phyloP scores from a whole-genome alignment of 2,888 invertebrate species.

The Xiphydria camelus region DNA sequence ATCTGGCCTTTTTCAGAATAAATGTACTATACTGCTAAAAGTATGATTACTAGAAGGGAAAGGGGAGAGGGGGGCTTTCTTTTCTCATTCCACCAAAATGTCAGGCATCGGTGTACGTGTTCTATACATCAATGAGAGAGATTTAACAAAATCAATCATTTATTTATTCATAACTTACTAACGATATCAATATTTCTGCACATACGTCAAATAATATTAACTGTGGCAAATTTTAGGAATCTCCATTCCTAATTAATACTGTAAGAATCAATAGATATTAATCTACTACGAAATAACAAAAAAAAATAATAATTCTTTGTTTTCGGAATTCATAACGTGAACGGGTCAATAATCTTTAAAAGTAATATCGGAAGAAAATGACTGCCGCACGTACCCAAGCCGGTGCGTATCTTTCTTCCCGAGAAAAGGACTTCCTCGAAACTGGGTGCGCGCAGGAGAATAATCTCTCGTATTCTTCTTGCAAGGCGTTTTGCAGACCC shows the following conservation, averaged over 20 bases:
- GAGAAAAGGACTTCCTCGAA: conserved; percentile 53
- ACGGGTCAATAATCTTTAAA: conserved; percentile 25
- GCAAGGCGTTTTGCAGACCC: conserved; percentile 67
- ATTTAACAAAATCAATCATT: neutral
- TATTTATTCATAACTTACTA: too few relatives aligned
- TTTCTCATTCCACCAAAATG: too few relatives aligned
- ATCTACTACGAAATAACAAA: conserved; percentile 6
- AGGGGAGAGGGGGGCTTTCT: too few relatives aligned
- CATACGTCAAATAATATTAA: too few relatives aligned
- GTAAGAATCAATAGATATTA: neutral
- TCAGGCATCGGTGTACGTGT: too few relatives aligned
- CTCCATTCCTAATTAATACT: too few relatives aligned
- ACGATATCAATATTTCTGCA: too few relatives aligned
- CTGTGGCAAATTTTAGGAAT: too few relatives aligned
- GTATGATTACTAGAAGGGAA: too few relatives aligned
- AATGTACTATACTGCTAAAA: too few relatives aligned
- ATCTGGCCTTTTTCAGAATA: conserved; percentile 14
- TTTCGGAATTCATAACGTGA: too few relatives aligned
- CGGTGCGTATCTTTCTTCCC: conserved; percentile 47
- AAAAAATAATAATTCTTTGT: conserved; percentile 5
- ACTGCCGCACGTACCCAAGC: conserved; percentile 49
- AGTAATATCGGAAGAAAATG: conserved; percentile 52
- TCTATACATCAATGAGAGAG: too few relatives aligned
- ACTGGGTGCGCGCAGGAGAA: conserved; percentile 69
- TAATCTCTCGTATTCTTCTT: conserved; percentile 75